Conservation (phyloP, 2,113 vertebrate species). For the Orthochromis malagaraziensis region DNA sequence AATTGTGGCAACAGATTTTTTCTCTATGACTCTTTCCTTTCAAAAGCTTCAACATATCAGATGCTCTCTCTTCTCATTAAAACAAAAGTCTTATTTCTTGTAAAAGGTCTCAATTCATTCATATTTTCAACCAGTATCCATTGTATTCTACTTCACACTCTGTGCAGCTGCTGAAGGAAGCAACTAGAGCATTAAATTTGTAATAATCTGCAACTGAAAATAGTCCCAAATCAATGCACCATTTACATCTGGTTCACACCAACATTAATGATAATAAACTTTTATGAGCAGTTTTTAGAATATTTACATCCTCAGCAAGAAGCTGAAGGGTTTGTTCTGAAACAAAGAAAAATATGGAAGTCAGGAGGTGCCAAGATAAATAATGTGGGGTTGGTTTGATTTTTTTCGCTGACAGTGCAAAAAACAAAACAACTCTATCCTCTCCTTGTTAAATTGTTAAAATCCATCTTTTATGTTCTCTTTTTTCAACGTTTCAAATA, state of each 20-base stretch:
- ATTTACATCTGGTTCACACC: background rate
- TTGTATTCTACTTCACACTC: background rate
- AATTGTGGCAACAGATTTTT: background rate
- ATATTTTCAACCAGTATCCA: background rate
- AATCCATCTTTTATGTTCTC: background rate
- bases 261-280: background rate
- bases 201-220: background rate
- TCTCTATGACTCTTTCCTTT: background rate
- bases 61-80: background rate
- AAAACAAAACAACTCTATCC: background rate
- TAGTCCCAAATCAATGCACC: background rate
- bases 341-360: background rate
- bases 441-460: background rate
- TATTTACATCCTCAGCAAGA: background rate
- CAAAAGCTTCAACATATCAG: background rate
- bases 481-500: background rate
- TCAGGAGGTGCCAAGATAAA: background rate
- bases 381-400: background rate
- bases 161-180: background rate
- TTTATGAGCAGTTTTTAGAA: background rate
- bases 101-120: background rate
- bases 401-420: background rate
- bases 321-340: background rate
- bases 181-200: background rate
- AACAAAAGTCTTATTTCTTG: background rate